A percentile compares a stretch with the other conserved stretches of the same genome.
These are phyloP conservation scores for Coenonympha arcania DNA, from an alignment of 2,888 invertebrate species.

Conservation along the genomic window DNA sequence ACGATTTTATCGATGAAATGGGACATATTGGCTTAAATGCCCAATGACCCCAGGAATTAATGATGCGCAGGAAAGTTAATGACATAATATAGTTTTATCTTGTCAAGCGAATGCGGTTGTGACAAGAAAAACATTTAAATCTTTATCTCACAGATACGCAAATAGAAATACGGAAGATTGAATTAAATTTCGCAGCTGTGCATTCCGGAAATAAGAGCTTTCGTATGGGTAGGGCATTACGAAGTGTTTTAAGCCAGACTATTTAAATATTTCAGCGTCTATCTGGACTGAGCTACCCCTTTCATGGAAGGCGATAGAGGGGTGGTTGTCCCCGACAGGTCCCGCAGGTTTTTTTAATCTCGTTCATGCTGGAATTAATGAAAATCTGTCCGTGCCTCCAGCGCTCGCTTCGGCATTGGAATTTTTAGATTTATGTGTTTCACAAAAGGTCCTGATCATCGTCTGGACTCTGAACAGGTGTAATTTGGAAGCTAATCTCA, in stretches of 20 bases:
- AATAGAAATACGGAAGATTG: constrained; percentile 21
- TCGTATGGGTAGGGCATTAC: constrained; percentile 24
- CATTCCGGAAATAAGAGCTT: constrained; percentile 20
- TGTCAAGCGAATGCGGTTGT: not conserved
- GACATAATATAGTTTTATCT: too few species aligned
- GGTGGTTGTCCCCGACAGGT: constrained; percentile 9
- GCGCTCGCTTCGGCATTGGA: not conserved
- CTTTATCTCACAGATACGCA: constrained; percentile 13
- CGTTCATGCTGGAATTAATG: constrained; percentile 7
- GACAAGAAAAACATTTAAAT: constrained; percentile 4
- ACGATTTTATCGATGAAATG: too few species aligned
- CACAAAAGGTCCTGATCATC: not conserved
- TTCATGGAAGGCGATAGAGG: constrained; percentile 5
- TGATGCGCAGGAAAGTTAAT: too few species aligned
- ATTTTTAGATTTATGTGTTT: not conserved
- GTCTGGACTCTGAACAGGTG: not conserved
- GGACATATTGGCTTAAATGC: too few species aligned
- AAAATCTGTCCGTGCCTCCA: not conserved
- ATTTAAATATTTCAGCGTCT: constrained; percentile 28
- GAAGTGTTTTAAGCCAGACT: constrained; percentile 28
- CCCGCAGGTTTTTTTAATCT: constrained; percentile 6
- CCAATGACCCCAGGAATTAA: too few species aligned
- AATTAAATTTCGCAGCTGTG: constrained; percentile 23
- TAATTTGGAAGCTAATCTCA: not conserved
- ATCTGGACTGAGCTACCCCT: constrained; percentile 4